phyloP scores from a whole-genome alignment of 2,113 vertebrate species.

The Arenaria interpres region DNA sequence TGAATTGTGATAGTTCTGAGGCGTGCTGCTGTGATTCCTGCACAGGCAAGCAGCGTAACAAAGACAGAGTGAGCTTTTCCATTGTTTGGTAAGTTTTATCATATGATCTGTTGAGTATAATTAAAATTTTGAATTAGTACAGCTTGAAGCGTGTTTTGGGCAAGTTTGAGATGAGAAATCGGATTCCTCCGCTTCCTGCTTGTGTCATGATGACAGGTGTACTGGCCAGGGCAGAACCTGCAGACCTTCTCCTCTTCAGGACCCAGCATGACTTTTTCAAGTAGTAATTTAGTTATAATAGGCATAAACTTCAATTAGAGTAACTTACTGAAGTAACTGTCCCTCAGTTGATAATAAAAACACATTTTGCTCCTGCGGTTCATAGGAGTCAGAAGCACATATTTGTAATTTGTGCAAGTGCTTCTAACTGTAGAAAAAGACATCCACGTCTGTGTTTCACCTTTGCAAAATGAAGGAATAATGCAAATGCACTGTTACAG shows the following conservation, averaged over 20 bases:
- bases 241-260: background rate
- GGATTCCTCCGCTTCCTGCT: conserved; percentile 21
- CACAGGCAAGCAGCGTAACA: conserved; percentile 21
- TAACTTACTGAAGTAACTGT: background rate
- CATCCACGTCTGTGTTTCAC: background rate
- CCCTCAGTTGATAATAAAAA: background rate
- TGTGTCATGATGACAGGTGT: conserved; percentile 44
- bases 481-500: background rate
- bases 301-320: background rate
- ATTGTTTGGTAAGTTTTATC: conserved; percentile 41
- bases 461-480: background rate
- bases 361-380: background rate
- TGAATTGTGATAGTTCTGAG: background rate
- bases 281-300: background rate
- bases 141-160: conserved; percentile 28
- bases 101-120: conserved; percentile 40
- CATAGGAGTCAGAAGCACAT: background rate
- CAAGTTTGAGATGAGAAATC: conserved; percentile 40
- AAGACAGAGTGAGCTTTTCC: background rate
- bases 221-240: background rate
- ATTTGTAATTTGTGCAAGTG: background rate
- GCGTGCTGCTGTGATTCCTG: background rate
- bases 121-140: conserved; percentile 35
- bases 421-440: background rate
- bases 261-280: background rate